These are phyloP conservation scores for Luffia ferchaultella DNA, from an alignment of 2,888 invertebrate species.

Conservation along the genomic window DNA sequence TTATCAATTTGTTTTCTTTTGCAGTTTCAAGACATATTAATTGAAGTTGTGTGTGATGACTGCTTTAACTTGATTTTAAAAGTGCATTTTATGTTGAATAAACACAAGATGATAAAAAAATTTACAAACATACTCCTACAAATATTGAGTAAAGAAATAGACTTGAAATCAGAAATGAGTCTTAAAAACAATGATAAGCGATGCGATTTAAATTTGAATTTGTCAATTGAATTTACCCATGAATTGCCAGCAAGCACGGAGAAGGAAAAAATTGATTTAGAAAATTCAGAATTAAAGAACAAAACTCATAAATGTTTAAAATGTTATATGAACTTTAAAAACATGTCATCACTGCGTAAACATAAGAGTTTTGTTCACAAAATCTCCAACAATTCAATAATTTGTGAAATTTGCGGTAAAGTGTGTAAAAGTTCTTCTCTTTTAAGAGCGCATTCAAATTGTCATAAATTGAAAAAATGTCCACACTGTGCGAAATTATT, in stretches of 20 bases:
- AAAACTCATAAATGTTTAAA: conserved; percentile 7
- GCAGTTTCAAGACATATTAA: conserved; percentile 26
- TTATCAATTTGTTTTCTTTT: conserved; percentile 5
- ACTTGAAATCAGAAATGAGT: background rate
- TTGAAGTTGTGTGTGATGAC: conserved; percentile 24
- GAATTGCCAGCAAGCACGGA: background rate
- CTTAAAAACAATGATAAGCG: background rate
- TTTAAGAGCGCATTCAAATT: conserved; percentile 23
- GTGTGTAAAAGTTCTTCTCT: conserved; percentile 18
- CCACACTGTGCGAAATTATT: conserved; percentile 27
- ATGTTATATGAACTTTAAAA: conserved; percentile 19
- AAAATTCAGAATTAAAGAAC: too few species aligned
- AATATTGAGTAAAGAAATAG: conserved; percentile 18
- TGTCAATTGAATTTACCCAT: background rate
- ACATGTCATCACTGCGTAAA: conserved; percentile 14
- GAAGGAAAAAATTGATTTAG: background rate
- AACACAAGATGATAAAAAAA: conserved; percentile 18
- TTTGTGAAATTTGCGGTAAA: conserved; percentile 29
- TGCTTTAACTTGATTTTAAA: conserved; percentile 26
- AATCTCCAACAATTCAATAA: conserved; percentile 16
- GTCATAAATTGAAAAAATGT: conserved; percentile 25
- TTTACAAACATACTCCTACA: conserved; percentile 15
- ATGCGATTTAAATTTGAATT: background rate
- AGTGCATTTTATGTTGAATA: conserved; percentile 23
- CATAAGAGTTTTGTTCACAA: conserved; percentile 17